Conservation (phyloP, 1,140 invertebrate species). For the Neuroterus valhalla region DNA sequence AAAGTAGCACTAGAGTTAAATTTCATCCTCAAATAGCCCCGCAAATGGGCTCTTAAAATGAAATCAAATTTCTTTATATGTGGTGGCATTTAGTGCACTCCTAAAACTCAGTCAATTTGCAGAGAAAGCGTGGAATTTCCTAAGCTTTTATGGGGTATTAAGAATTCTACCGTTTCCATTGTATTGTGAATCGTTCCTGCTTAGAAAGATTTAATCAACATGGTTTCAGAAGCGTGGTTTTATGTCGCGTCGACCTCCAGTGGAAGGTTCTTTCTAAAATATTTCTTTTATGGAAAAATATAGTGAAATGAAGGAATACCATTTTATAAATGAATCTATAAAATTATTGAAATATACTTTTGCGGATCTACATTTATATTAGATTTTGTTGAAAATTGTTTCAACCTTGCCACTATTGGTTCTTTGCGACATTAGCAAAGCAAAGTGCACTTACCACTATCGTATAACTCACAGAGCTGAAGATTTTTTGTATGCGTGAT, state of each 20-base stretch:
- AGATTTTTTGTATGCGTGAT: constrained; percentile 93
- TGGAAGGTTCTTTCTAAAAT: not conserved
- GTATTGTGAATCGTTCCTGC: not conserved
- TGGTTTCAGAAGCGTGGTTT: constrained; percentile 20
- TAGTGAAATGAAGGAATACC: not conserved
- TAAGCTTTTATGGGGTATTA: not conserved
- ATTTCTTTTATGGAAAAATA: not conserved
- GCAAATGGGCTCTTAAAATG: not conserved
- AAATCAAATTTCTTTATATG: not conserved
- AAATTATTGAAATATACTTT: too few relatives aligned
- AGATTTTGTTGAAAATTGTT: not conserved
- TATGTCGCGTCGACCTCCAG: not conserved
- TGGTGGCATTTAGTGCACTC: not conserved
- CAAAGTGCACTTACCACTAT: constrained; percentile 83
- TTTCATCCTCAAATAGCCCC: too few relatives aligned
- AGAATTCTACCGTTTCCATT: constrained; percentile 3
- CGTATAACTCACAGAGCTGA: constrained; percentile 85
- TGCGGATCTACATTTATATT: not conserved
- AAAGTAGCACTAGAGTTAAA: too few relatives aligned
- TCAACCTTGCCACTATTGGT: constrained; percentile 3
- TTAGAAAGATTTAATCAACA: constrained; percentile 1
- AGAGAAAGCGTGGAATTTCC: not conserved
- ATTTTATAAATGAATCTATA: too few relatives aligned
- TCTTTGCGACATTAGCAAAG: constrained; percentile 16
- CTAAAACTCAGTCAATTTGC: not conserved